Evolutionary conservation across 1,140 invertebrate species (phyloP).

Genomic region (Arctopsyche grandis): DNA sequence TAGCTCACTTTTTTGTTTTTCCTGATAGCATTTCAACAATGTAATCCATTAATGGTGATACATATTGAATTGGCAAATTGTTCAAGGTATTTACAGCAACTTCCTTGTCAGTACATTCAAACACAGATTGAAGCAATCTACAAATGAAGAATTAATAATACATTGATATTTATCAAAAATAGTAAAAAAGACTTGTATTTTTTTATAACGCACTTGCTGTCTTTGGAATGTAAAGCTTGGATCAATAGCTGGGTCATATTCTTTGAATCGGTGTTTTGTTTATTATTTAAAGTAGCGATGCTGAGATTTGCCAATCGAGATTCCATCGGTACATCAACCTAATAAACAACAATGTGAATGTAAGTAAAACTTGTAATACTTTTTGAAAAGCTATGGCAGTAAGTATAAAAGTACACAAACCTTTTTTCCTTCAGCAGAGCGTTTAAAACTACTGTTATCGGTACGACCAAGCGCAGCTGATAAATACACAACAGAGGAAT

Average conservation of each 20-base stretch:
- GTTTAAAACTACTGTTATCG: conserved; percentile 57
- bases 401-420: conserved; percentile 53
- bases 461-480: conserved; percentile 57
- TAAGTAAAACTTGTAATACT: neutral
- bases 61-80: conserved; percentile 58
- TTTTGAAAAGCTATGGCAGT: neutral
- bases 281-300: conserved; percentile 26
- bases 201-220: conserved; percentile 67
- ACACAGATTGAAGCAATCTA: conserved; percentile 62
- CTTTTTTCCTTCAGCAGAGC: conserved; percentile 57
- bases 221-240: conserved; percentile 82
- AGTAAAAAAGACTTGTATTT: neutral
- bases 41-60: conserved; percentile 59
- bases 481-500: conserved; percentile 55
- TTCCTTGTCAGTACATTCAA: conserved; percentile 58
- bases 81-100: conserved; percentile 58
- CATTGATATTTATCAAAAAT: neutral
- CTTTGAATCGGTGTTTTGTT: conserved; percentile 60
- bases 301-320: conserved; percentile 77
- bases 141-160: conserved; percentile 32
- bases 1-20: conserved; percentile 62
- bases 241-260: conserved; percentile 80
- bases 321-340: conserved; percentile 79
- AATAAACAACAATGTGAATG: conserved; percentile 37
- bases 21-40: conserved; percentile 59